These are phyloP conservation scores for Dasyurus viverrinus DNA, from an alignment of 2,113 vertebrate species.

Conservation along the genomic window DNA sequence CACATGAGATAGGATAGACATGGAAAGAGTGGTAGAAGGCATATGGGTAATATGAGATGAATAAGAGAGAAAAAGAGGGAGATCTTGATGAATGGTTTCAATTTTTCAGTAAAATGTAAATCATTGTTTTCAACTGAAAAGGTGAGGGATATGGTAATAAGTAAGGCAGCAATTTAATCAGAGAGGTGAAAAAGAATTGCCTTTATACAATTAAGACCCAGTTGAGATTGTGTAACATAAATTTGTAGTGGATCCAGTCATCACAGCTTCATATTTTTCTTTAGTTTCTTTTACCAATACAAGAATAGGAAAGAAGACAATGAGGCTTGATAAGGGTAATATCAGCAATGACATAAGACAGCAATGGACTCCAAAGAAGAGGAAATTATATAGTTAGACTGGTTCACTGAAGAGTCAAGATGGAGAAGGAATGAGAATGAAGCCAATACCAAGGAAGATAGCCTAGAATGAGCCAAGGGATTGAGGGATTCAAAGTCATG, in stretches of 20 bases:
- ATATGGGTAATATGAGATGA: neutral
- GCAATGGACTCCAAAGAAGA: neutral
- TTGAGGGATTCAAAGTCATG: neutral
- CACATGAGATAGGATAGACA: neutral
- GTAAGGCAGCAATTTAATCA: neutral
- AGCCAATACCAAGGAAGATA: neutral
- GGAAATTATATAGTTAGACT: neutral
- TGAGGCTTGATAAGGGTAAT: neutral
- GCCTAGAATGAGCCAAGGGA: neutral
- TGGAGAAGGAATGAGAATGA: neutral
- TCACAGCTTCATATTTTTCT: neutral
- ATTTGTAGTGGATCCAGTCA: neutral
- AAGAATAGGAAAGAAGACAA: neutral
- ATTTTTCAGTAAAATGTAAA: neutral
- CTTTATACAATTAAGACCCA: neutral
- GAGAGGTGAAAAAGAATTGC: neutral
- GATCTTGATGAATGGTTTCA: neutral
- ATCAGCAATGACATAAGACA: neutral
- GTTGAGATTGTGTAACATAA: neutral
- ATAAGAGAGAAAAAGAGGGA: neutral
- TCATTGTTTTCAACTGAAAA: neutral
- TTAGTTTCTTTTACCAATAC: neutral
- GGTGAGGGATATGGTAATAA: neutral
- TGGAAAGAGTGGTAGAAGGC: neutral
- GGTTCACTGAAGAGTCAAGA: neutral